phyloP scores from a whole-genome alignment of 2,113 vertebrate species.

The Xyrauchen texanus region DNA sequence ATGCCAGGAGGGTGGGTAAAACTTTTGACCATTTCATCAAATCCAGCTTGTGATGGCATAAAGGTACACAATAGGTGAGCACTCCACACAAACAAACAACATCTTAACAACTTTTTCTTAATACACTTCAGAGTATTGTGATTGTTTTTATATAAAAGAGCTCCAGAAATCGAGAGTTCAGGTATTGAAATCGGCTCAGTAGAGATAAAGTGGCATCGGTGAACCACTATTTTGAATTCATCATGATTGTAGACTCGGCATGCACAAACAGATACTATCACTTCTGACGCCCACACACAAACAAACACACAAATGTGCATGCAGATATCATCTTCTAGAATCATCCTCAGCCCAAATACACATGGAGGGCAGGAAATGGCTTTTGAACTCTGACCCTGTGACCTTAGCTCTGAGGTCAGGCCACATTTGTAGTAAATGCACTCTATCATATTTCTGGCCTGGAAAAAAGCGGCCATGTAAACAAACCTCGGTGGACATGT shows the following conservation, averaged over 20 bases:
- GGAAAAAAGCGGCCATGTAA: constrained; percentile 70
- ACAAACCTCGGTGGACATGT: constrained; percentile 70
- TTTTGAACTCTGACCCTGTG: constrained; percentile 69
- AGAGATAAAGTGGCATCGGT: not conserved
- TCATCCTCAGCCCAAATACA: constrained; percentile 63
- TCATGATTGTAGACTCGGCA: constrained; percentile 18
- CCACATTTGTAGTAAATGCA: constrained; percentile 67
- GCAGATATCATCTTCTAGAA: constrained; percentile 44
- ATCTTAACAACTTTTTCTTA: too few species aligned
- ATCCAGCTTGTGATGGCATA: too few species aligned
- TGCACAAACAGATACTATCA: constrained; percentile 38
- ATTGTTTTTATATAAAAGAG: too few species aligned
- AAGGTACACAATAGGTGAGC: too few species aligned
- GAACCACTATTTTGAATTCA: not conserved
- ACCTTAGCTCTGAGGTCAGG: constrained; percentile 57
- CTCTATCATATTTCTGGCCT: constrained; percentile 69
- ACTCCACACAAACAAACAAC: too few species aligned
- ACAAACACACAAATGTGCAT: constrained; percentile 38
- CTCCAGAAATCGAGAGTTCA: too few species aligned
- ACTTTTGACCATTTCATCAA: too few species aligned
- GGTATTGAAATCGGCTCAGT: too few species aligned
- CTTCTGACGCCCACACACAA: constrained; percentile 39
- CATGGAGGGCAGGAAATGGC: constrained; percentile 71
- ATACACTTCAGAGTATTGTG: too few species aligned
- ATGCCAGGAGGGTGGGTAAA: too few species aligned